Evolutionary conservation across 2,797 vertebrate species (phyloP).

Genomic region (Acanthurus lineatus): DNA sequence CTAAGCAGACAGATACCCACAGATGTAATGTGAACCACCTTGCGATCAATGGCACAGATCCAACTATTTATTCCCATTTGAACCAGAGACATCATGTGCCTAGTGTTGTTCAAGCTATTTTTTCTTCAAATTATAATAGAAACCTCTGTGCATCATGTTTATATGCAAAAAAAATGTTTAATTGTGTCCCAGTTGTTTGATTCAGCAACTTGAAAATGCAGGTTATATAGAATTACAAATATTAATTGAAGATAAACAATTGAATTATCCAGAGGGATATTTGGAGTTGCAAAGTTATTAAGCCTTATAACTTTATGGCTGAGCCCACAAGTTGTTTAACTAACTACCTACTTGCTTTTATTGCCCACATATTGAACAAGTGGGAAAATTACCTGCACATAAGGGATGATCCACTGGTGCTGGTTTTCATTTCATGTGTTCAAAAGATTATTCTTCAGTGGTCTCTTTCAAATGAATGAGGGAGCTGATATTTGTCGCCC

Average conservation of each 20-base stretch:
- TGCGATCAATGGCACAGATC: conserved; percentile 26
- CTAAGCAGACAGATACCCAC: not conserved
- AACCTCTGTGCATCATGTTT: not conserved
- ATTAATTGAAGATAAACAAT: not conserved
- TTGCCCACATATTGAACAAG: not conserved
- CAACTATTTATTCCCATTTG: conserved; percentile 31
- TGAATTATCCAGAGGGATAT: not conserved
- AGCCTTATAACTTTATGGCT: not conserved
- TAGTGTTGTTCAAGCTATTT: not conserved
- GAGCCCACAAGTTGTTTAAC: not conserved
- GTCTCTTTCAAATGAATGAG: not conserved
- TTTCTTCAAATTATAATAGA: not conserved
- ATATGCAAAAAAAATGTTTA: not conserved
- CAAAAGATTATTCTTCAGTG: not conserved
- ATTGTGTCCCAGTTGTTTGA: not conserved
- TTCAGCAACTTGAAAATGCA: conserved; percentile 1
- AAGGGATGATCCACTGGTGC: not conserved
- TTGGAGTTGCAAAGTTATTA: not conserved
- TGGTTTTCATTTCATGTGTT: not conserved
- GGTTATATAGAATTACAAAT: not conserved
- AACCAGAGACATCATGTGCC: not conserved
- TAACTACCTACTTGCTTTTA: not conserved
- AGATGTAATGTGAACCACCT: conserved; percentile 32
- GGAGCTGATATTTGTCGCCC: not conserved
- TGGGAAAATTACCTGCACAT: not conserved